Conservation (phyloP, 2,888 invertebrate genomes). For the Drosophila kambysellisi region DNA sequence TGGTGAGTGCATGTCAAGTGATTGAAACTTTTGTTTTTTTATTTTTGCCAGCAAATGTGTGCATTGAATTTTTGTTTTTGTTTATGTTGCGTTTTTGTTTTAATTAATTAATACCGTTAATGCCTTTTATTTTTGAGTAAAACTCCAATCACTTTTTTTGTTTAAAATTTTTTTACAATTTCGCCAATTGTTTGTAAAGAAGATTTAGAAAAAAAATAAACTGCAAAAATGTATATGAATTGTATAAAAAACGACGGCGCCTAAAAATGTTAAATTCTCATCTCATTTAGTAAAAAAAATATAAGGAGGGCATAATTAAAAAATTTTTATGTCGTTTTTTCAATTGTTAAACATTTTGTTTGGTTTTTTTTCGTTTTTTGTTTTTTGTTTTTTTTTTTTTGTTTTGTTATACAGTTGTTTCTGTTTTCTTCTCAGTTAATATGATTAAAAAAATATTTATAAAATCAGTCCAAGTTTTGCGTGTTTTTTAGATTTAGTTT, state of each 20-base stretch:
- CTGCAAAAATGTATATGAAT: conserved; percentile 20
- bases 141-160: conserved; percentile 77
- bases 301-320: conserved; percentile 63
- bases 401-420: conserved; percentile 51
- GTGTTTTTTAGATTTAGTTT: conserved; percentile 45
- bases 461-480: conserved; percentile 83
- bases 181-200: conserved; percentile 49
- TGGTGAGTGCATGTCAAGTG: conserved; percentile 49
- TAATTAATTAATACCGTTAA: conserved; percentile 63
- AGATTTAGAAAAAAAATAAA: conserved; percentile 20
- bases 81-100: conserved; percentile 31
- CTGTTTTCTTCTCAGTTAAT: conserved; percentile 57
- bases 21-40: conserved; percentile 54
- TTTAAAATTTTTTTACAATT: conserved; percentile 45
- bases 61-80: conserved; percentile 26
- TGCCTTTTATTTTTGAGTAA: conserved; percentile 67
- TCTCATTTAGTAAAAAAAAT: conserved; percentile 41
- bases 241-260: conserved; percentile 39
- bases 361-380: conserved; percentile 35
- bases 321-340: conserved; percentile 54
- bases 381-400: conserved; percentile 37
- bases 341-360: conserved; percentile 36
- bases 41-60: conserved; percentile 42
- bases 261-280: conserved; percentile 44
- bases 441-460: conserved; percentile 76